Conservation (phyloP, 2,888 invertebrate genomes). For the Smittia aterrima region DNA sequence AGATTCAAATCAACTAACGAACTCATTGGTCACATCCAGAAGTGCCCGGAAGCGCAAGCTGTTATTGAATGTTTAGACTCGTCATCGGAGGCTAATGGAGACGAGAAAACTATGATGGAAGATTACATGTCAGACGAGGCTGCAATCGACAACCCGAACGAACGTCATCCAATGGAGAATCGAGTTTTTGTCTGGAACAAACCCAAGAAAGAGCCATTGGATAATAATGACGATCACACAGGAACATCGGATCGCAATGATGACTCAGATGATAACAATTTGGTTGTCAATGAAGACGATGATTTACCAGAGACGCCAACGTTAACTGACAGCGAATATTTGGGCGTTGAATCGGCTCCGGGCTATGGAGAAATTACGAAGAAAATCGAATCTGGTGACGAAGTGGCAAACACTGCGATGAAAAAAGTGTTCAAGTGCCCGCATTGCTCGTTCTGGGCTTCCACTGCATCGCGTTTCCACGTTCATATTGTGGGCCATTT, state of each 20-base stretch:
- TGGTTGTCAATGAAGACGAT: conserved; percentile 41
- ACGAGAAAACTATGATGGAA: conserved; percentile 44
- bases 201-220: conserved; percentile 51
- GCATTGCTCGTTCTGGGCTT: conserved; percentile 88
- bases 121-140: conserved; percentile 52
- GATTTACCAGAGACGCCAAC: conserved; percentile 36
- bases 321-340: conserved; percentile 46
- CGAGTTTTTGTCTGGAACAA: conserved; percentile 76
- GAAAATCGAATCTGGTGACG: conserved; percentile 63
- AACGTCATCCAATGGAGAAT: conserved; percentile 76
- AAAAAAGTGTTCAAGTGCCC: conserved; percentile 89
- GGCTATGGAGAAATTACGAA: conserved; percentile 57
- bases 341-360: conserved; percentile 56
- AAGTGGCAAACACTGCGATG: conserved; percentile 64
- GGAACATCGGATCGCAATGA: conserved; percentile 49
- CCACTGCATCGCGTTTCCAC: conserved; percentile 88
- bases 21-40: conserved; percentile 70
- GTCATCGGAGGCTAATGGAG: conserved; percentile 44
- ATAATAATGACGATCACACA: conserved; percentile 56
- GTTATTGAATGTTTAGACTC: conserved; percentile 52
- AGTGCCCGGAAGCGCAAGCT: conserved; percentile 62
- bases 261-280: conserved; percentile 53
- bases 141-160: conserved; percentile 48
- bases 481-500: conserved; percentile 91
- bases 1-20: conserved; percentile 82